Conservation (phyloP, 2,888 invertebrate species). For the Sesia apiformis region DNA sequence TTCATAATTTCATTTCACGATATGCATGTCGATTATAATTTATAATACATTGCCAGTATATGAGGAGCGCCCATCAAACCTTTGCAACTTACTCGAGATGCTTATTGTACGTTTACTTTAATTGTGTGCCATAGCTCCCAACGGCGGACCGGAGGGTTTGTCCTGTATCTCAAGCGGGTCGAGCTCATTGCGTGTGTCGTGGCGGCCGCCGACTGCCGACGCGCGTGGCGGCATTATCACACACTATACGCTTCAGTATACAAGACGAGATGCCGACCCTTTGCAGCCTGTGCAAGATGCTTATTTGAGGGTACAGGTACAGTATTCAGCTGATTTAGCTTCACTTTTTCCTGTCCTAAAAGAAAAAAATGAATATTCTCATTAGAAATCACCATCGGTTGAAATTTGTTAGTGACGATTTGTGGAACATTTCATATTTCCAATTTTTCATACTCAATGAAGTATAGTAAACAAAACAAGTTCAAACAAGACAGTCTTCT, state of each 20-base stretch:
- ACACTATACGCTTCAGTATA: slow-evolving; percentile 63
- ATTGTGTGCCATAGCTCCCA: slow-evolving; percentile 74
- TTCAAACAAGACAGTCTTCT: background rate
- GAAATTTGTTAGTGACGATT: no score
- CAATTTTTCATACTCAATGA: background rate
- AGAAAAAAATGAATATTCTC: no score
- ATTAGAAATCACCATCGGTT: no score
- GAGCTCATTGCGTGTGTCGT: slow-evolving; percentile 84
- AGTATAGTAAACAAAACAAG: background rate
- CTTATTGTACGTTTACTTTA: no score
- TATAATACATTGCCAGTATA: no score
- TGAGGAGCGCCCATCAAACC: no score
- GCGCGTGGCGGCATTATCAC: slow-evolving; percentile 79
- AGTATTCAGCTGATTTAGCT: no score
- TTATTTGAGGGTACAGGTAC: slow-evolving; percentile 54
- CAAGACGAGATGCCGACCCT: slow-evolving; percentile 53
- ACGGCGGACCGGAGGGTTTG: slow-evolving; percentile 82
- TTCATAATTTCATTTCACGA: no score
- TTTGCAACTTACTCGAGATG: no score
- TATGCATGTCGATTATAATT: no score
- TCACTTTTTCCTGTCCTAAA: no score
- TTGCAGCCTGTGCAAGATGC: slow-evolving; percentile 54
- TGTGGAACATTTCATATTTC: no score
- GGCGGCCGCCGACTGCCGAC: slow-evolving; percentile 79
- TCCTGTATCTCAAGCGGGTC: slow-evolving; percentile 83